These are phyloP conservation scores for Sinocyclocheilus maitianheensis DNA, from an alignment of 2,113 vertebrate species.

Conservation along the genomic window DNA sequence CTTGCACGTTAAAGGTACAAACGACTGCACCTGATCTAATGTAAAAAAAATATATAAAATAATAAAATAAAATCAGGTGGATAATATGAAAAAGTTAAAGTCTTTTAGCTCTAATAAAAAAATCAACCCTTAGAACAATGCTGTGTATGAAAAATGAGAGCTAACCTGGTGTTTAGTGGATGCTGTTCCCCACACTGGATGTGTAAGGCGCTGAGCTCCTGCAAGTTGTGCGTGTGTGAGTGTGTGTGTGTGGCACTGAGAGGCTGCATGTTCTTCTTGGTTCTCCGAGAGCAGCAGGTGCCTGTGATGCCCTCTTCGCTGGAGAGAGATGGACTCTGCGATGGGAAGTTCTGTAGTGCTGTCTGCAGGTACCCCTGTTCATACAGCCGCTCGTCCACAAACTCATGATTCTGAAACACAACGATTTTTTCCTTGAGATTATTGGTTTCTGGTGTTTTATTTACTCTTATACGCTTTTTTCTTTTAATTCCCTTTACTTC, in stretches of 20 bases:
- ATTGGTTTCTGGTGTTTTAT: not conserved
- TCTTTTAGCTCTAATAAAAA: not conserved
- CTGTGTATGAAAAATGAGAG: not conserved
- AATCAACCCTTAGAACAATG: not conserved
- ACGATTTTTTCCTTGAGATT: not conserved
- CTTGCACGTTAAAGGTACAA: too few species aligned
- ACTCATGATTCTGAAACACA: conserved; percentile 90
- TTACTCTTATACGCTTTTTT: not conserved
- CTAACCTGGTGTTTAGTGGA: conserved; percentile 89
- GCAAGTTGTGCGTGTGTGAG: conserved; percentile 86
- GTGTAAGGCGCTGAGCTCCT: conserved; percentile 98
- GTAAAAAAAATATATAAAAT: too few species aligned
- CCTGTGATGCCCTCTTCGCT: conserved; percentile 84
- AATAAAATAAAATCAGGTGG: too few species aligned
- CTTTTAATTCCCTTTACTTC: not conserved
- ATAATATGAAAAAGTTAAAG: not conserved
- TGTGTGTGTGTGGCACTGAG: conserved; percentile 85
- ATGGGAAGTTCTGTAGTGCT: conserved; percentile 87
- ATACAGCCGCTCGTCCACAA: conserved; percentile 94
- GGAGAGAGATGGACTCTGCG: conserved; percentile 89
- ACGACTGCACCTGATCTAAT: too few species aligned
- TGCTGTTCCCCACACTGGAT: conserved; percentile 90
- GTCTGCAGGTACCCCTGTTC: conserved; percentile 97
- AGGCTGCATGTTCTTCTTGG: conserved; percentile 88
- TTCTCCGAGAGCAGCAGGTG: conserved; percentile 90